Percentiles rank a stretch among this genome's conserved stretches.
Evolutionary conservation across 2,113 vertebrate genomes (phyloP).

Genomic region (Regulus satrapa): DNA sequence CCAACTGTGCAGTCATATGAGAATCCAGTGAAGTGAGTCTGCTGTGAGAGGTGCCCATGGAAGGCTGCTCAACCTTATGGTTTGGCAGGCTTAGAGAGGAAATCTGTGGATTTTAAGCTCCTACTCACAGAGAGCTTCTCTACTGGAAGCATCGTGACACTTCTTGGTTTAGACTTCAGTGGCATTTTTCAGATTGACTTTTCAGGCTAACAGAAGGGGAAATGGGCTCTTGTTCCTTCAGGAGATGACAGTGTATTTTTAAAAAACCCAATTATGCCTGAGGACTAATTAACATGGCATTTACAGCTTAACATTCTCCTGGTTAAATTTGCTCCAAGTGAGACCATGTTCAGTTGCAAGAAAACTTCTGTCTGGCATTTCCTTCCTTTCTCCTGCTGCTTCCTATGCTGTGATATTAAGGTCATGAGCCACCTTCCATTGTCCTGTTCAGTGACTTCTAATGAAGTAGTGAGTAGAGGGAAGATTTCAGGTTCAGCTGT

Average conservation of each 20-base stretch:
- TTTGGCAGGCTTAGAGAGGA: neutral
- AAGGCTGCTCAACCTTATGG: neutral
- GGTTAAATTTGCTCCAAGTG: neutral
- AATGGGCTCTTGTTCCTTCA: neutral
- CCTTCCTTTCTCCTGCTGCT: neutral
- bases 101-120: neutral
- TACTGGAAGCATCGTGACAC: neutral
- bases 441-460: neutral
- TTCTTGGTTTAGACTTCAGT: neutral
- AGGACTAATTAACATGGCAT: constrained; percentile 58
- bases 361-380: neutral
- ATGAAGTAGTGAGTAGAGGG: neutral
- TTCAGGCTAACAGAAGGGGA: constrained; percentile 7
- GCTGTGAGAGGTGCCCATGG: neutral
- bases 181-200: neutral
- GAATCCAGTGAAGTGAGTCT: neutral
- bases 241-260: neutral
- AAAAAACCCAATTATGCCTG: neutral
- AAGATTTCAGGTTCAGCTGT: neutral
- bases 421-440: neutral
- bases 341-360: neutral
- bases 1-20: neutral
- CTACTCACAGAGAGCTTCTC: neutral
- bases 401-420: neutral
- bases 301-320: constrained; percentile 14